These are phyloP conservation scores for Chaenodraco wilsoni DNA, from an alignment of 2,797 vertebrate genomes.

Conservation along the genomic window DNA sequence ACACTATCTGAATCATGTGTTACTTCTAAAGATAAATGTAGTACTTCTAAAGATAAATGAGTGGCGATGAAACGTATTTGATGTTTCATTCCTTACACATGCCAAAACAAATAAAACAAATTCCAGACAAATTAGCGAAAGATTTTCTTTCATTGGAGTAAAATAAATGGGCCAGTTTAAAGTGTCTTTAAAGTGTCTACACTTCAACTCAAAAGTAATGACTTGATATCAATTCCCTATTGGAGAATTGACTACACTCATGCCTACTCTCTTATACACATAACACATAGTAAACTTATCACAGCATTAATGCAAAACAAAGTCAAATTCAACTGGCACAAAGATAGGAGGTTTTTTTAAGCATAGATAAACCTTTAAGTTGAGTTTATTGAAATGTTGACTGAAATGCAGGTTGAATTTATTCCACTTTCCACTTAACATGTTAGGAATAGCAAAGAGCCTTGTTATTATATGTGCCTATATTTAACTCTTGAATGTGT, in stretches of 20 bases:
- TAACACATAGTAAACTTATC: conserved; percentile 23
- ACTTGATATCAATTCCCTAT: conserved; percentile 17
- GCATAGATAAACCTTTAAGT: neutral
- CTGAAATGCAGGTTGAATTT: neutral
- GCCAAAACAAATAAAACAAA: conserved; percentile 19
- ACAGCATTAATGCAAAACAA: neutral
- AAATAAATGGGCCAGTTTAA: conserved; percentile 37
- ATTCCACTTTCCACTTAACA: neutral
- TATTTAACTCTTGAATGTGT: neutral
- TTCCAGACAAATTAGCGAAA: conserved; percentile 30
- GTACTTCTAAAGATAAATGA: neutral
- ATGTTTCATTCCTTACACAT: conserved; percentile 10
- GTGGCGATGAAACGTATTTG: conserved; percentile 6
- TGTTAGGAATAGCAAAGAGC: neutral
- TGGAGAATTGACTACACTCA: conserved; percentile 17
- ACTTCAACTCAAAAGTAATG: conserved; percentile 24
- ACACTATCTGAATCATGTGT: neutral
- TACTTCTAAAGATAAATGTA: neutral
- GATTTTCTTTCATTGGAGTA: conserved; percentile 20
- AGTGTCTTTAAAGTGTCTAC: conserved; percentile 27
- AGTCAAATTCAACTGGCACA: conserved; percentile 11
- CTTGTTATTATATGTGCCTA: neutral
- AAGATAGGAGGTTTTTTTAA: conserved; percentile 1
- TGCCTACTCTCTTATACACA: conserved; percentile 10
- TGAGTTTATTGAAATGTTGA: conserved; percentile 7